phyloP scores from a whole-genome alignment of 2,113 vertebrate species.

The Chaetodon auriga region DNA sequence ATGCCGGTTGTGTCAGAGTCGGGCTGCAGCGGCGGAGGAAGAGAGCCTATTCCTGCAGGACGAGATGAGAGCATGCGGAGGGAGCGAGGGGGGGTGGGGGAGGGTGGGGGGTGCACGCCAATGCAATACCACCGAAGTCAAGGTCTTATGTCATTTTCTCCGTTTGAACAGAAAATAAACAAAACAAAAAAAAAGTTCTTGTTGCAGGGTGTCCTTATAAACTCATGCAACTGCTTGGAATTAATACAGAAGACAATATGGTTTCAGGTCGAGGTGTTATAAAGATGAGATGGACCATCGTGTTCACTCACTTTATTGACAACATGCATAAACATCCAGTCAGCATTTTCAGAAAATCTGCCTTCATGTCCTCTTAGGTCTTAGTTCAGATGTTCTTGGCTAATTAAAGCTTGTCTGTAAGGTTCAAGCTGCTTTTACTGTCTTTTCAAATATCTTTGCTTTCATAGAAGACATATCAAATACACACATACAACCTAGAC shows the following conservation, averaged over 20 bases:
- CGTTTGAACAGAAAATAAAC: not conserved
- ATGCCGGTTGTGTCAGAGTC: conserved; percentile 75
- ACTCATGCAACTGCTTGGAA: not conserved
- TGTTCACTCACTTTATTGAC: no score
- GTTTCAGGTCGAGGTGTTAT: no score
- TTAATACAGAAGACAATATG: not conserved
- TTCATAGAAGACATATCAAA: no score
- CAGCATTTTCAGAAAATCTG: not conserved
- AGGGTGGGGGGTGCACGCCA: conserved; percentile 26
- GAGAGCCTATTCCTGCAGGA: conserved; percentile 76
- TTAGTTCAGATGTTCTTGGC: not conserved
- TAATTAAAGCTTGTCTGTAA: not conserved
- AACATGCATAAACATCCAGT: not conserved
- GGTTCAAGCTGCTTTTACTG: not conserved
- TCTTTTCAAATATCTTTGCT: not conserved
- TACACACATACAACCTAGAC: not conserved
- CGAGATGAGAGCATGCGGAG: conserved; percentile 65
- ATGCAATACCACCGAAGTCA: conserved; percentile 38
- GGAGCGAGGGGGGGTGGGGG: conserved; percentile 31
- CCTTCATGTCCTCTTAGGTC: not conserved
- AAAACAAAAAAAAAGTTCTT: not conserved
- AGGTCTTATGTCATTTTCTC: conserved; percentile 7
- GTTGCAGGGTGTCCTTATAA: not conserved
- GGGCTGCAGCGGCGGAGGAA: conserved; percentile 72
- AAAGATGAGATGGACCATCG: no score